A percentile compares a stretch with the other conserved stretches of the same genome.
These are phyloP conservation scores for Platycheirus albimanus DNA, from an alignment of 2,888 invertebrate genomes.

Conservation along the genomic window DNA sequence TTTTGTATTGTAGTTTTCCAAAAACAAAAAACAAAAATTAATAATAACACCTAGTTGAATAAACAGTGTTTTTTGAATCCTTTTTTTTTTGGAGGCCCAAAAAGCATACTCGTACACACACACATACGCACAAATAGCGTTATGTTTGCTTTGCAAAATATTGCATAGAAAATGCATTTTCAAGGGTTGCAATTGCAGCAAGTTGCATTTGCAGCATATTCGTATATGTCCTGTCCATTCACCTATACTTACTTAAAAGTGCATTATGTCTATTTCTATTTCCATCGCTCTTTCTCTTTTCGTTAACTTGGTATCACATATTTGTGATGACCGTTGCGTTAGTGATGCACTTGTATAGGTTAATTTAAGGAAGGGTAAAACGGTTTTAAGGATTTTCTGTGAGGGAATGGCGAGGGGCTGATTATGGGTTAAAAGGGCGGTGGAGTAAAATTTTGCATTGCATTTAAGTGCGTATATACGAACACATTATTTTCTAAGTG, in stretches of 20 bases:
- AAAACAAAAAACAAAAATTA: conserved; percentile 25
- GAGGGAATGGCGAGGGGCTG: not conserved
- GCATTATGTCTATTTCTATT: conserved; percentile 35
- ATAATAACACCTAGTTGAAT: conserved; percentile 25
- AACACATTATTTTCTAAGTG: conserved; percentile 2
- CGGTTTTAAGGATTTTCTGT: conserved; percentile 23
- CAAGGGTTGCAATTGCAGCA: conserved; percentile 21
- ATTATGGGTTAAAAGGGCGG: not conserved
- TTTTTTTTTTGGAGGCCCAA: not conserved
- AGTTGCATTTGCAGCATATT: conserved; percentile 27
- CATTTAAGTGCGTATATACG: conserved; percentile 25
- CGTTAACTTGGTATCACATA: not conserved
- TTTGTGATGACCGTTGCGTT: not conserved
- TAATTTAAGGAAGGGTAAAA: conserved; percentile 27
- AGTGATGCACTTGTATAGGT: conserved; percentile 21
- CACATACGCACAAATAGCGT: not conserved
- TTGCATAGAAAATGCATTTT: not conserved
- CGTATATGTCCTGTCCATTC: not conserved
- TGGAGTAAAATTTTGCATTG: conserved; percentile 8
- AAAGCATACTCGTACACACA: not conserved
- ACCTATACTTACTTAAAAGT: conserved; percentile 29
- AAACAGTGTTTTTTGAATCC: not conserved
- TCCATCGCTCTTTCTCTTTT: conserved; percentile 12
- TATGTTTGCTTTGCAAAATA: not conserved
- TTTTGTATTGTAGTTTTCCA: too few species aligned